These are phyloP conservation scores for Oscheius sp. DNA, from an alignment of 2,888 invertebrate species.

Conservation along the genomic window DNA sequence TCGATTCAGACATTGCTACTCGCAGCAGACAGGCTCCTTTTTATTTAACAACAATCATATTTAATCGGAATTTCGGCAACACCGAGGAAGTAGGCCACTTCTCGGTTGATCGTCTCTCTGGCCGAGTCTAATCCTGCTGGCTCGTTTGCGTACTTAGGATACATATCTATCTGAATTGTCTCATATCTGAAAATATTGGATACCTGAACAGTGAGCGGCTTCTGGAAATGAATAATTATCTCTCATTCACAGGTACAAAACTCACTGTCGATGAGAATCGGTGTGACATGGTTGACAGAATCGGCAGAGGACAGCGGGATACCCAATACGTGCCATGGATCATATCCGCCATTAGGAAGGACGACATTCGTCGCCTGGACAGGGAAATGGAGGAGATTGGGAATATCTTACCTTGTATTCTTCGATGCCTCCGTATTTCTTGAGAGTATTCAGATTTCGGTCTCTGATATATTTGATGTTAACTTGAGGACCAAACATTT, in stretches of 20 bases:
- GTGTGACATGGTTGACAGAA: constrained; percentile 48
- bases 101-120: constrained; percentile 47
- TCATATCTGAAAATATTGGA: too few relatives aligned
- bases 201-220: constrained; percentile 68
- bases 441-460: constrained; percentile 42
- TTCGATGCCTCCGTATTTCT: constrained; percentile 43
- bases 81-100: constrained; percentile 59
- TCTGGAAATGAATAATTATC: constrained; percentile 40
- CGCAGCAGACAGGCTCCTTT: neutral
- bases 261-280: constrained; percentile 53
- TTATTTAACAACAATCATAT: constrained; percentile 1
- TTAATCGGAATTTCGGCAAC: neutral
- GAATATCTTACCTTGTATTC: constrained; percentile 26
- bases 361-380: constrained; percentile 56
- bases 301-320: constrained; percentile 39
- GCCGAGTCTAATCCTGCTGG: constrained; percentile 53
- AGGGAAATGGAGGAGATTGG: too few relatives aligned
- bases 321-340: constrained; percentile 65
- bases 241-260: neutral
- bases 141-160: constrained; percentile 59
- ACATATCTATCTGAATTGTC: too few relatives aligned
- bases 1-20: constrained; percentile 15
- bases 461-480: constrained; percentile 51
- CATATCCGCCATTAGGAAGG: constrained; percentile 57
- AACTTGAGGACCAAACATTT: constrained; percentile 54